Conservation (phyloP, 1,140 invertebrate genomes). For the Scaptomyza montana region DNA sequence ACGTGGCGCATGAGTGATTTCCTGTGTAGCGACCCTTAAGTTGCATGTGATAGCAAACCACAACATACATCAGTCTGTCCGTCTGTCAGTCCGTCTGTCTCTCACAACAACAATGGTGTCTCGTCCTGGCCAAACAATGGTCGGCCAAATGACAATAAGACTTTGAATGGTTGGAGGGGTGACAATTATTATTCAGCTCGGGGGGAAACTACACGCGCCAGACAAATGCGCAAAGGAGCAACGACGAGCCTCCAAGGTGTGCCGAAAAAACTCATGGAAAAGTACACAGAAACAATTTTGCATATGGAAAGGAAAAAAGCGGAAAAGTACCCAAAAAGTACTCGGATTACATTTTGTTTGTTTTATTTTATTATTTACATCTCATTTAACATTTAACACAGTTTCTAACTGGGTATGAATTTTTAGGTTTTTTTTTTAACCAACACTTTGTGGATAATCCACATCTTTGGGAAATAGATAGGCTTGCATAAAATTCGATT, state of each 20-base stretch:
- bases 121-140: constrained; percentile 33
- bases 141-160: constrained; percentile 10
- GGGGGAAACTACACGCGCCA: constrained; percentile 36
- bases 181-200: constrained; percentile 42
- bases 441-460: constrained; percentile 33
- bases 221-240: constrained; percentile 40
- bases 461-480: constrained; percentile 58
- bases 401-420: too few species aligned
- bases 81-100: not conserved
- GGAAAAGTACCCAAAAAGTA: not conserved
- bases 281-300: constrained; percentile 8
- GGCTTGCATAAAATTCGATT: constrained; percentile 48
- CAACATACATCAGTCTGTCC: not conserved
- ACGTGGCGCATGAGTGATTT: constrained; percentile 39
- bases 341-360: too few species aligned
- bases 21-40: not conserved
- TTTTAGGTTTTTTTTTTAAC: too few species aligned
- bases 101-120: constrained; percentile 26
- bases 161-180: too few species aligned
- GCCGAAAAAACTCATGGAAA: constrained; percentile 7
- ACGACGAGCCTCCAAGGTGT: constrained; percentile 14
- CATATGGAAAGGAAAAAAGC: too few species aligned
- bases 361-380: not conserved
- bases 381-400: too few species aligned
- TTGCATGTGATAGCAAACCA: not conserved